These are phyloP conservation scores for Dryoscopus gambensis DNA, from an alignment of 2,113 vertebrate species.

Conservation along the genomic window DNA sequence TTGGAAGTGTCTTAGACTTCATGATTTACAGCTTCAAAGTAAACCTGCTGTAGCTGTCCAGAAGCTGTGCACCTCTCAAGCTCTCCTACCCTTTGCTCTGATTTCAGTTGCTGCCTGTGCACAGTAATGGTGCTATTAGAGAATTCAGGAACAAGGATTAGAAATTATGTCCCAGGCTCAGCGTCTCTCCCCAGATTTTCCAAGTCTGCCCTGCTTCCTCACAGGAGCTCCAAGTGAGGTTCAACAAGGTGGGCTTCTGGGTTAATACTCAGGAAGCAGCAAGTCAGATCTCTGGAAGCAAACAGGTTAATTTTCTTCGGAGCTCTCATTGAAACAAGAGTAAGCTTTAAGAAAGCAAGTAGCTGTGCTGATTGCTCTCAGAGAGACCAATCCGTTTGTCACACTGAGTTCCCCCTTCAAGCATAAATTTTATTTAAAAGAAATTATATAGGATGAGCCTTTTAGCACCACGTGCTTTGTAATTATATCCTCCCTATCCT, in stretches of 20 bases:
- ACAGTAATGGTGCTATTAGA: background rate
- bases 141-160: background rate
- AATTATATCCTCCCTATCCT: background rate
- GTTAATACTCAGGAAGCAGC: background rate
- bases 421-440: background rate
- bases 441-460: background rate
- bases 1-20: background rate
- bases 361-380: constrained; percentile 3
- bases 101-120: background rate
- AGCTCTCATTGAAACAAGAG: background rate
- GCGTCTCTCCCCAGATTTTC: background rate
- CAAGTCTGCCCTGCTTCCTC: background rate
- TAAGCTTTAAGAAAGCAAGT: background rate
- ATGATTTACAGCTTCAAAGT: background rate
- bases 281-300: background rate
- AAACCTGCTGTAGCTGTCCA: background rate
- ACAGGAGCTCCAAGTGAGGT: background rate
- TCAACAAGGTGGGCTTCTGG: background rate
- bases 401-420: background rate
- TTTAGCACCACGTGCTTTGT: background rate
- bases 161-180: background rate
- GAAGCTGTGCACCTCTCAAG: background rate
- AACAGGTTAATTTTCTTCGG: background rate
- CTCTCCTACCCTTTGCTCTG: background rate
- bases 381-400: background rate